These are phyloP conservation scores for Scyliorhinus canicula DNA, from an alignment of 2,797 vertebrate species.

Conservation along the genomic window DNA sequence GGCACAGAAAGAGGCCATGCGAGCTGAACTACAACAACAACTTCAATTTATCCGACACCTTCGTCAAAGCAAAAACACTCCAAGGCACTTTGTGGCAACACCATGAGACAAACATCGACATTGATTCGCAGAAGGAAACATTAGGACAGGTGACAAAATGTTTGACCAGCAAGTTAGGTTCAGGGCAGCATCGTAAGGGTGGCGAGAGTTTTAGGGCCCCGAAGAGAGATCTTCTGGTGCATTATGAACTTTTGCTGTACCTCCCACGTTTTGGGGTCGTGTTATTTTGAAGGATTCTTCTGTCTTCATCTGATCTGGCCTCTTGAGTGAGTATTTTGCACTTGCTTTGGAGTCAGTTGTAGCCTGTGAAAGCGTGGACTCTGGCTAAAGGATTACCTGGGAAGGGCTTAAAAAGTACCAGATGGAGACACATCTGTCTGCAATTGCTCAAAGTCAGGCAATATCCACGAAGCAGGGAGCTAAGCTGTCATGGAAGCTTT, in stretches of 20 bases:
- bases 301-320: not conserved
- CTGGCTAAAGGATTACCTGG: not conserved
- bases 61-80: not conserved
- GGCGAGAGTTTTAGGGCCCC: not conserved
- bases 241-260: not conserved
- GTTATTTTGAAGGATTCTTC: not conserved
- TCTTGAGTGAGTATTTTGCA: not conserved
- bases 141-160: not conserved
- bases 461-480: not conserved
- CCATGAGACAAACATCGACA: not conserved
- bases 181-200: not conserved
- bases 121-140: not conserved
- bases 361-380: not conserved
- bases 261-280: not conserved
- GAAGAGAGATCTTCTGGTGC: not conserved
- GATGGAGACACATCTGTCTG: slow-evolving; percentile 19
- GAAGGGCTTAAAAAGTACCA: slow-evolving; percentile 5
- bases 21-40: not conserved
- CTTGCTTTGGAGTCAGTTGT: not conserved
- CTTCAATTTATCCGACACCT: not conserved
- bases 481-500: not conserved
- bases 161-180: not conserved
- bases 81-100: not conserved
- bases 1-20: not conserved
- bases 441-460: slow-evolving; percentile 11